Percentiles rank a stretch among this genome's conserved stretches.
These are phyloP conservation scores for Tinamus major DNA, from an alignment of 2,797 vertebrate species.

Conservation along the genomic window DNA sequence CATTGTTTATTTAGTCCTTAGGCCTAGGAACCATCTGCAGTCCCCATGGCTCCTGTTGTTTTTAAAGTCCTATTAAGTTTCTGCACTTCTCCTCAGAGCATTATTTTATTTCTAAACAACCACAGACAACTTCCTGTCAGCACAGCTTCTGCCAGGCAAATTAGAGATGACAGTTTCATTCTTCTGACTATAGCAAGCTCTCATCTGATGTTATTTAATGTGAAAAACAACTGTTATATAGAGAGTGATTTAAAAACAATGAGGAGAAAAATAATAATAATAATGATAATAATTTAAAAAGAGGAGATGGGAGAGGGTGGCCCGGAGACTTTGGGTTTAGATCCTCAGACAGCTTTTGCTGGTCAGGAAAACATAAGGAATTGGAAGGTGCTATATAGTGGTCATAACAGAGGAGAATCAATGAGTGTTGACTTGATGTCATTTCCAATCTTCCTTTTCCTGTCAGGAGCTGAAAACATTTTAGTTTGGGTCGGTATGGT, in stretches of 20 bases:
- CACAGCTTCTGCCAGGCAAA: constrained; percentile 47
- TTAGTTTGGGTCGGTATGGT: not conserved
- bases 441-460: constrained; percentile 52
- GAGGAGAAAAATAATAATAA: not conserved
- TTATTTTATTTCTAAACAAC: constrained; percentile 83
- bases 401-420: constrained; percentile 41
- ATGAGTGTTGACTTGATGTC: constrained; percentile 55
- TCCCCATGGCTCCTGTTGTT: constrained; percentile 79
- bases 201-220: constrained; percentile 61
- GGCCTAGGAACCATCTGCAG: constrained; percentile 81
- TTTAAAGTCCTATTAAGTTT: constrained; percentile 85
- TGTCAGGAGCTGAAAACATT: constrained; percentile 41
- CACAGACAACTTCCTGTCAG: constrained; percentile 69
- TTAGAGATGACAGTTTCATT: constrained; percentile 77
- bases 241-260: constrained; percentile 52
- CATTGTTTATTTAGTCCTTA: constrained; percentile 77
- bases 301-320: not conserved
- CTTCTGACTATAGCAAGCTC: constrained; percentile 60
- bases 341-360: not conserved
- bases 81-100: constrained; percentile 79
- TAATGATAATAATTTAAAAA: constrained; percentile 38
- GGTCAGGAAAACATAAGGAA: not conserved
- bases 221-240: constrained; percentile 65
- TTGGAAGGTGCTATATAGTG: not conserved
- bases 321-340: not conserved